phyloP scores from a whole-genome alignment of 2,888 invertebrate species.

The Aplocera efformata region DNA sequence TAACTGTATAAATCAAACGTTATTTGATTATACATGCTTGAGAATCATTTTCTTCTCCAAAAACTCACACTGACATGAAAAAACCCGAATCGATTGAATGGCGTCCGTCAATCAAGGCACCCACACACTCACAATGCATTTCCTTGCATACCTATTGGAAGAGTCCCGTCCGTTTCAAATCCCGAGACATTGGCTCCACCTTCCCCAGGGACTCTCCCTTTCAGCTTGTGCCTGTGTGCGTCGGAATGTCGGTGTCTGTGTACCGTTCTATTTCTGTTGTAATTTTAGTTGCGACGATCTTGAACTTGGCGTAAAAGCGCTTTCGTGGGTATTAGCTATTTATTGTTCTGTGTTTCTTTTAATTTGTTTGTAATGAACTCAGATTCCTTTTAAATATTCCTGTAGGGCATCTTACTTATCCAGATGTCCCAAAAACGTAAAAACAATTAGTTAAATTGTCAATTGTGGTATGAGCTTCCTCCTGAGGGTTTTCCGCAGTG shows the following conservation, averaged over 20 bases:
- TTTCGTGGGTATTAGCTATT: not conserved
- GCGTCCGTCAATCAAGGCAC: slow-evolving; percentile 49
- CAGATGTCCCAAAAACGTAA: no score
- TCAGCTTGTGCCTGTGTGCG: slow-evolving; percentile 46
- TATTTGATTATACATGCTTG: no score
- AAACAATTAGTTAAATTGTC: no score
- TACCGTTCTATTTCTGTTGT: slow-evolving; percentile 58
- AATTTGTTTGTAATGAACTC: not conserved
- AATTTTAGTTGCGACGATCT: slow-evolving; percentile 46
- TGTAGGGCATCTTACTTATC: no score
- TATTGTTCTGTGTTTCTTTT: not conserved
- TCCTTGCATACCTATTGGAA: slow-evolving; percentile 74
- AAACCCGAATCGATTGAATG: slow-evolving; percentile 43
- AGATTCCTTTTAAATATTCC: no score
- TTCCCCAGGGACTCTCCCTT: slow-evolving; percentile 78
- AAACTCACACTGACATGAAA: slow-evolving; percentile 25
- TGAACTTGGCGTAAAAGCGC: slow-evolving; percentile 49
- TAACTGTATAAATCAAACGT: no score
- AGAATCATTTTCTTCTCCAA: slow-evolving; percentile 19
- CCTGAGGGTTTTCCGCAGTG: no score
- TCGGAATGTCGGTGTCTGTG: slow-evolving; percentile 40
- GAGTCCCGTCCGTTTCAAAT: slow-evolving; percentile 66
- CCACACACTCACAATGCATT: slow-evolving; percentile 63
- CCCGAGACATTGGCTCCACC: slow-evolving; percentile 75
- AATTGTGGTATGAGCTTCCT: no score